Evolutionary conservation across 2,113 vertebrate species (phyloP).

Genomic region (Dipodomys merriami): DNA sequence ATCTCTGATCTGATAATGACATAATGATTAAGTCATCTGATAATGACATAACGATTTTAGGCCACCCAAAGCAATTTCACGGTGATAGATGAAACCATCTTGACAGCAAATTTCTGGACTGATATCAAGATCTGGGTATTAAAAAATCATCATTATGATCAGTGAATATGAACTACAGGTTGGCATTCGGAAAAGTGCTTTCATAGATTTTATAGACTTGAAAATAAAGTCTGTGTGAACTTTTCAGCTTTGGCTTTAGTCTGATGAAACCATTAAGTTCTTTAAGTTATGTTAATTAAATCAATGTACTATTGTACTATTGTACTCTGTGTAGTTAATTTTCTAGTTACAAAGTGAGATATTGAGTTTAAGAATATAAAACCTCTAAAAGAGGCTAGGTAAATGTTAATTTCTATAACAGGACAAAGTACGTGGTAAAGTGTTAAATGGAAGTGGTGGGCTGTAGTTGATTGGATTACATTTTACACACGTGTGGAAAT

Average conservation of each 20-base stretch:
- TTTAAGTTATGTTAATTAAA: constrained; percentile 11
- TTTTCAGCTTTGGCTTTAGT: neutral
- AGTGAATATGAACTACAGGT: neutral
- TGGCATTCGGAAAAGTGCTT: neutral
- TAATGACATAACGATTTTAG: constrained; percentile 10
- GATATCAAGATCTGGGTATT: neutral
- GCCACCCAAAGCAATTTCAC: constrained; percentile 36
- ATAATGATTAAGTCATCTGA: neutral
- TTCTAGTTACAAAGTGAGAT: neutral
- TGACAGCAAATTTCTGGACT: neutral
- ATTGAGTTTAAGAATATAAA: neutral
- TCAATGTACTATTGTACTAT: too few relatives aligned
- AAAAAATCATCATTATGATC: constrained; percentile 30
- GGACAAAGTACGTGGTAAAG: neutral
- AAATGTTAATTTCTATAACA: neutral
- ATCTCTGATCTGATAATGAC: constrained; percentile 31
- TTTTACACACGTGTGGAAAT: too few relatives aligned
- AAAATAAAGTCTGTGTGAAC: neutral
- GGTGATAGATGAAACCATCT: constrained; percentile 38
- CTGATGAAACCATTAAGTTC: constrained; percentile 12
- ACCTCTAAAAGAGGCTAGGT: neutral
- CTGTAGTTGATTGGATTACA: too few relatives aligned
- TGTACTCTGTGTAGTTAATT: too few relatives aligned
- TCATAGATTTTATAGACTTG: neutral
- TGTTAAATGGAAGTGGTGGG: neutral